Conservation (phyloP, 2,888 invertebrate genomes). For the Steinernema carpocapsae region DNA sequence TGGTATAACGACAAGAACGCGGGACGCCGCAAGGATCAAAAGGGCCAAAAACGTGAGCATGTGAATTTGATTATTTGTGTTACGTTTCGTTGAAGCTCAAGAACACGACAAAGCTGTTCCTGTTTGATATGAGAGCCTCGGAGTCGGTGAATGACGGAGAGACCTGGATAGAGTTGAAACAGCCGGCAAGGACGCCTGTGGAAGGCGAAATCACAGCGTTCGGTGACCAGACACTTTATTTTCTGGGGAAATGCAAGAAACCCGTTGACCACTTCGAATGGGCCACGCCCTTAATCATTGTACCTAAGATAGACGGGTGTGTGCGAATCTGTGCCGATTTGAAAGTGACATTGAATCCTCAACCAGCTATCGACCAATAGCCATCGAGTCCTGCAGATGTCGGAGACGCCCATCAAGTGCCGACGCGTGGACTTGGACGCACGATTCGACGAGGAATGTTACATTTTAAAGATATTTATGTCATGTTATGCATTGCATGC, state of each 20-base stretch:
- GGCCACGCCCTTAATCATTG: constrained; percentile 43
- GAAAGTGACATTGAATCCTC: constrained; percentile 40
- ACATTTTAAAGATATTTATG: no score
- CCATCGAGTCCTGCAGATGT: no score
- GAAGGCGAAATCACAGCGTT: neutral
- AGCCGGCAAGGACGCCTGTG: neutral
- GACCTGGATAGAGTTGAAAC: neutral
- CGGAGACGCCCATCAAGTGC: no score
- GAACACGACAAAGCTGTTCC: neutral
- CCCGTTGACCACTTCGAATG: constrained; percentile 39
- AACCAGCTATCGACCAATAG: constrained; percentile 39
- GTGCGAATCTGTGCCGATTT: constrained; percentile 40
- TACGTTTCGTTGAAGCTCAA: neutral
- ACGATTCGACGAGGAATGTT: no score
- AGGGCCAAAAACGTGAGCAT: neutral
- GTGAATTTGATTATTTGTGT: neutral
- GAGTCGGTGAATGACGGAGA: neutral
- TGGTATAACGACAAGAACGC: neutral
- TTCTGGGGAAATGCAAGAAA: neutral
- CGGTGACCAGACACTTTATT: neutral
- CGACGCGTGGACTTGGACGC: no score
- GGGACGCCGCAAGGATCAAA: neutral
- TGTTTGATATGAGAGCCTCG: neutral
- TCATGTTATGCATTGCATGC: no score
- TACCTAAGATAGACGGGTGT: constrained; percentile 36